phyloP scores from a whole-genome alignment of 1,140 invertebrate genomes.

The Sesamia nonagrioides region DNA sequence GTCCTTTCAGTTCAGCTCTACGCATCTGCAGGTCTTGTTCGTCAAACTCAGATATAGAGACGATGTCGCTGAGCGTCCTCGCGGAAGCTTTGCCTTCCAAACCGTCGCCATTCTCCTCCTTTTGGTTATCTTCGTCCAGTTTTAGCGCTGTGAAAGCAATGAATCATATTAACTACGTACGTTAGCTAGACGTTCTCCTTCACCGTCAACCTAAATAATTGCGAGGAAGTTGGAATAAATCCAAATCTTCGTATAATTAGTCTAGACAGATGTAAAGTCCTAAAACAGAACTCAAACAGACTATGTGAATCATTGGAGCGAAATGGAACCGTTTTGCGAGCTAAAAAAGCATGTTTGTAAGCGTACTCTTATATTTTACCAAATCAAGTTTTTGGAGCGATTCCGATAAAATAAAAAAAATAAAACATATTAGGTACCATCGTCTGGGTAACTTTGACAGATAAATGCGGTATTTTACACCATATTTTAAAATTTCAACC shows the following conservation, averaged over 20 bases:
- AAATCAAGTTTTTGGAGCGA: not conserved
- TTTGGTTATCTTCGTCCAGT: slow-evolving; percentile 86
- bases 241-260: slow-evolving; percentile 63
- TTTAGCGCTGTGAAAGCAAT: slow-evolving; percentile 80
- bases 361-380: not conserved
- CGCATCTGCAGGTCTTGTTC: slow-evolving; percentile 88
- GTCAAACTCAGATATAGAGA: slow-evolving; percentile 91
- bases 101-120: slow-evolving; percentile 78
- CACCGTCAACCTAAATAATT: slow-evolving; percentile 49
- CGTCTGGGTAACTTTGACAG: too few relatives aligned
- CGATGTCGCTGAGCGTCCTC: slow-evolving; percentile 90
- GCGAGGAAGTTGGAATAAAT: slow-evolving; percentile 67
- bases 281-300: slow-evolving; percentile 44
- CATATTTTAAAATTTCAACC: too few relatives aligned
- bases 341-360: slow-evolving; percentile 26
- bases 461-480: too few relatives aligned
- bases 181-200: slow-evolving; percentile 38
- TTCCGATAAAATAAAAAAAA: not conserved
- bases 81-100: slow-evolving; percentile 88
- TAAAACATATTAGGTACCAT: too few relatives aligned
- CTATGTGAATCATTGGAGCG: slow-evolving; percentile 17
- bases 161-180: slow-evolving; percentile 47
- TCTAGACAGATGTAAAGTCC: slow-evolving; percentile 47
- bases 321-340: slow-evolving; percentile 32
- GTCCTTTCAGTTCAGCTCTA: slow-evolving; percentile 77